Percentiles rank a stretch among this genome's conserved stretches.
phyloP scores from a whole-genome alignment of 2,888 invertebrate genomes.

The Acanthosepion lycidas region DNA sequence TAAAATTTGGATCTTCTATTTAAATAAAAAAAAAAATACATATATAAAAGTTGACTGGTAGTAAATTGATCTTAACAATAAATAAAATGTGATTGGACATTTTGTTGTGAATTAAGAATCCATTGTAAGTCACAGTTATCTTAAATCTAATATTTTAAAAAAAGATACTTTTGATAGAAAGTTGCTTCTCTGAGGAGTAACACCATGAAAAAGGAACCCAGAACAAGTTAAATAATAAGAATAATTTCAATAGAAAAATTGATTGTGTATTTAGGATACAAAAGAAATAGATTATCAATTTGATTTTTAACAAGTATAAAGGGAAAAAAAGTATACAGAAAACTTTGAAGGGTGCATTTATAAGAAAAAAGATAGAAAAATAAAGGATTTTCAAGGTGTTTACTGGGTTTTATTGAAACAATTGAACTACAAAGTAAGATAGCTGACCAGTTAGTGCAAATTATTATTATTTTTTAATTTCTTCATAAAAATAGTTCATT shows the following conservation, averaged over 20 bases:
- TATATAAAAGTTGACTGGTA: background rate
- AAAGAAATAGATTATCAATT: background rate
- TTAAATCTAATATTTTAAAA: background rate
- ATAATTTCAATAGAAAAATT: background rate
- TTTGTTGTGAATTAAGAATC: background rate
- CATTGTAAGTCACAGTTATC: background rate
- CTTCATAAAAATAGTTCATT: background rate
- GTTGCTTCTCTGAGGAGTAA: background rate
- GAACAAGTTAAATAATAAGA: background rate
- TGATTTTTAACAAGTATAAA: background rate
- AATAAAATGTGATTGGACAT: background rate
- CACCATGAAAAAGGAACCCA: background rate
- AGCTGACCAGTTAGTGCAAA: background rate
- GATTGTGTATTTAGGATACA: background rate
- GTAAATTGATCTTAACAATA: background rate
- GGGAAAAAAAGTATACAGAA: background rate
- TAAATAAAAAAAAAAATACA: background rate
- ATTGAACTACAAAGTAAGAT: background rate
- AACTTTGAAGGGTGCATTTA: background rate
- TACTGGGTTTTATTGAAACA: background rate
- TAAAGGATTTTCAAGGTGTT: background rate
- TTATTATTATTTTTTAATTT: background rate
- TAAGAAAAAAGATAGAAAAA: background rate
- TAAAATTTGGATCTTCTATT: background rate
- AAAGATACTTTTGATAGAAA: background rate